phyloP scores from a whole-genome alignment of 2,888 invertebrate species.

The Uropetala carovei region DNA sequence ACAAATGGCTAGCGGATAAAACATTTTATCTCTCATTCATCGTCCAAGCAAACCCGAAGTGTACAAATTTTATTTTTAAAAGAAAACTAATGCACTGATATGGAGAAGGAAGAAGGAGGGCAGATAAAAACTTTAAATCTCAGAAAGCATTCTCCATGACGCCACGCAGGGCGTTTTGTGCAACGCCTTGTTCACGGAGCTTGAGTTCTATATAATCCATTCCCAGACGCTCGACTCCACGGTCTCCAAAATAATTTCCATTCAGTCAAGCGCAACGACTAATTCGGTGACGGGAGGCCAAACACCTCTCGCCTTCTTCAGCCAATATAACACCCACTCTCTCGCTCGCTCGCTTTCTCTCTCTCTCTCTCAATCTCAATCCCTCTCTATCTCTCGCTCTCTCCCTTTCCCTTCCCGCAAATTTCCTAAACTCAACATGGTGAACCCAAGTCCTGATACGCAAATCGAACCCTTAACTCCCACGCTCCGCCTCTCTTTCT shows the following conservation, averaged over 20 bases:
- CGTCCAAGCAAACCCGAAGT: too few species aligned
- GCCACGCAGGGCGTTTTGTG: neutral
- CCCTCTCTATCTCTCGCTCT: neutral
- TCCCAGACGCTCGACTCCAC: neutral
- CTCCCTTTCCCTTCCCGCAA: slow-evolving; percentile 40
- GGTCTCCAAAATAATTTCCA: slow-evolving; percentile 25
- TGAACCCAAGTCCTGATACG: neutral
- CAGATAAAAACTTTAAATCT: neutral
- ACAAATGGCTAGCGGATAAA: too few species aligned
- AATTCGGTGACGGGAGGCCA: neutral
- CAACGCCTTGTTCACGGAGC: neutral
- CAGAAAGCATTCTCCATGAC: neutral
- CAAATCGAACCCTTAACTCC: slow-evolving; percentile 27
- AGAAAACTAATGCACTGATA: neutral
- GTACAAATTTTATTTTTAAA: neutral
- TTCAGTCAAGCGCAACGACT: slow-evolving; percentile 6
- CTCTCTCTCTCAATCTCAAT: slow-evolving; percentile 8
- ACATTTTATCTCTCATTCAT: too few species aligned
- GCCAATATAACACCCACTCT: neutral
- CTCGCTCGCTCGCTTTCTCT: slow-evolving; percentile 68
- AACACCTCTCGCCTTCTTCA: neutral
- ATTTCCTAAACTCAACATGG: neutral
- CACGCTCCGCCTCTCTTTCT: slow-evolving; percentile 53
- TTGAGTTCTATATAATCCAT: slow-evolving; percentile 10
- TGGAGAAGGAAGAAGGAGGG: neutral